These are phyloP conservation scores for Prorops nasuta DNA, from an alignment of 1,140 invertebrate species.

Conservation along the genomic window DNA sequence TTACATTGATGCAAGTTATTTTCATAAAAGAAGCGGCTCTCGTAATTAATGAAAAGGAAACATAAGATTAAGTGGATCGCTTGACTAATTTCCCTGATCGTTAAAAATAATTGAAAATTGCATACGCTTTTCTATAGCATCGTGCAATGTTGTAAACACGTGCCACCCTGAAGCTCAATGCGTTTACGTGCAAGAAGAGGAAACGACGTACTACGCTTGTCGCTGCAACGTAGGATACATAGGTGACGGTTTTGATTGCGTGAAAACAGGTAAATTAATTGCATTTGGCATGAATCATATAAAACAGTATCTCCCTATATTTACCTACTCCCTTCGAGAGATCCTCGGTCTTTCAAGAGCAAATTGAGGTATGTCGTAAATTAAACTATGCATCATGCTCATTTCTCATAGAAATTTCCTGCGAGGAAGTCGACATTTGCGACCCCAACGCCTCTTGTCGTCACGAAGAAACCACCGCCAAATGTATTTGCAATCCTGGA, in stretches of 20 bases:
- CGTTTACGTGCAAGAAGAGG: constrained; percentile 58
- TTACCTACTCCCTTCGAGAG: too few species aligned
- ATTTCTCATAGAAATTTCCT: constrained; percentile 62
- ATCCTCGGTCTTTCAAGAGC: too few species aligned
- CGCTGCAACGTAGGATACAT: constrained; percentile 76
- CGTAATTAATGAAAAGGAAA: too few species aligned
- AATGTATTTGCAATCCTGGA: constrained; percentile 77
- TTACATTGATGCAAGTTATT: too few species aligned
- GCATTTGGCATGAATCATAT: not conserved
- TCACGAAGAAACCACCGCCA: constrained; percentile 63
- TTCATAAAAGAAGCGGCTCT: too few species aligned
- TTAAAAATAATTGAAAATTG: too few species aligned
- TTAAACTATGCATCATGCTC: not conserved
- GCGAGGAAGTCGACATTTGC: constrained; percentile 69
- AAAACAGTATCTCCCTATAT: too few species aligned
- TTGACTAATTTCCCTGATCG: too few species aligned
- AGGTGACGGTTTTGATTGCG: constrained; percentile 77
- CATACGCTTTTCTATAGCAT: constrained; percentile 56
- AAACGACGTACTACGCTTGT: constrained; percentile 63
- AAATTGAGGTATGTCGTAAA: constrained; percentile 1
- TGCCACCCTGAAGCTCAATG: constrained; percentile 80
- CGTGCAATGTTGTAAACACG: constrained; percentile 72
- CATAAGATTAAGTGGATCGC: too few species aligned
- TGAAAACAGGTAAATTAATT: constrained; percentile 45
- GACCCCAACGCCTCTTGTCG: constrained; percentile 73